Conservation (phyloP, 2,797 vertebrate genomes). For the Mionectes olivaceus region DNA sequence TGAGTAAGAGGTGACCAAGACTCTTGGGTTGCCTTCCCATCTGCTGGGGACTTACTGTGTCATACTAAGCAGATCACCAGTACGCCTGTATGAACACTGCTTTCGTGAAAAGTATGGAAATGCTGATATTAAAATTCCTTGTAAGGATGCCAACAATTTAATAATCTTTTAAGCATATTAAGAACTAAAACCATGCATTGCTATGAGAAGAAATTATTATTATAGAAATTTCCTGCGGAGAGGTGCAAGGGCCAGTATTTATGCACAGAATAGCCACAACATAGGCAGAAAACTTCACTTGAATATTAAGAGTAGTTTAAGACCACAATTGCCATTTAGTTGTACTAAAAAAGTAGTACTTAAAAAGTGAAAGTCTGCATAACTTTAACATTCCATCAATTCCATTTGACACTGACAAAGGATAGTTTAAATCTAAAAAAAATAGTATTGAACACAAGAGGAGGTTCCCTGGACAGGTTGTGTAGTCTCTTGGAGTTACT, state of each 20-base stretch:
- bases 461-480: not conserved
- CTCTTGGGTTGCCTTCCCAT: not conserved
- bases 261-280: not conserved
- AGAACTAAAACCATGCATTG: not conserved
- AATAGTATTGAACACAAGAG: not conserved
- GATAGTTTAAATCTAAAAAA: not conserved
- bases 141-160: not conserved
- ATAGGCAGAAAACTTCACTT: not conserved
- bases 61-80: not conserved
- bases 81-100: not conserved
- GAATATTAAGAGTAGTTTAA: not conserved
- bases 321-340: not conserved
- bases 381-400: not conserved
- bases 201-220: not conserved
- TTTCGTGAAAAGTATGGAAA: not conserved
- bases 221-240: not conserved
- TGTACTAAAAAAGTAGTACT: not conserved
- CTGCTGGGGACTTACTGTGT: not conserved
- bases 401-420: not conserved
- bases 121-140: not conserved
- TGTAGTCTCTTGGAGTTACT: not conserved
- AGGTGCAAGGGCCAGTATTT: not conserved
- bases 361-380: not conserved
- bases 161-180: not conserved
- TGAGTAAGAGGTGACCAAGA: not conserved